A percentile compares a stretch with the other conserved stretches of the same genome.
These are phyloP conservation scores for Heliothis peltigera DNA, from an alignment of 2,888 invertebrate species.

Conservation along the genomic window DNA sequence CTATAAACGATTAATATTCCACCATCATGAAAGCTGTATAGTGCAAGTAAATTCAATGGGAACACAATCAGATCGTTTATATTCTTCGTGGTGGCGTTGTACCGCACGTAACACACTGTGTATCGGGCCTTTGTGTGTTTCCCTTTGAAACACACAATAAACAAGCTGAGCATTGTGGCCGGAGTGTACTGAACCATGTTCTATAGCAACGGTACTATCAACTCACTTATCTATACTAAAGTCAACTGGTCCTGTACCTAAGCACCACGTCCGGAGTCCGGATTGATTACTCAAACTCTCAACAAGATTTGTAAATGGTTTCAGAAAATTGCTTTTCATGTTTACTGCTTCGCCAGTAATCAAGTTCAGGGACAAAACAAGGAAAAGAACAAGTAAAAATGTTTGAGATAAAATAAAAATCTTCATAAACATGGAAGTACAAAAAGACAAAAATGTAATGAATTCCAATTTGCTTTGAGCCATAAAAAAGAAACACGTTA, in stretches of 20 bases:
- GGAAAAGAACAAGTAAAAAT: slow-evolving; percentile 13
- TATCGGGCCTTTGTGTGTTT: slow-evolving; percentile 74
- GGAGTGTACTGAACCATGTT: slow-evolving; percentile 70
- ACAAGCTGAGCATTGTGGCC: slow-evolving; percentile 73
- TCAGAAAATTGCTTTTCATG: slow-evolving; percentile 8
- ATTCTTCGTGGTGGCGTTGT: slow-evolving; percentile 63
- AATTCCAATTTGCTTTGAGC: slow-evolving; percentile 34
- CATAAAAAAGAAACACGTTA: slow-evolving; percentile 40
- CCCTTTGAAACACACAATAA: slow-evolving; percentile 80
- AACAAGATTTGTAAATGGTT: slow-evolving; percentile 13
- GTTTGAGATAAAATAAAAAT: slow-evolving; percentile 10
- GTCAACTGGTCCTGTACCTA: slow-evolving; percentile 35
- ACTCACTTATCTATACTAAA: slow-evolving; percentile 46
- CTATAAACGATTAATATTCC: slow-evolving; percentile 60
- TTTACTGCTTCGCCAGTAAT: not conserved
- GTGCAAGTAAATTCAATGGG: slow-evolving; percentile 63
- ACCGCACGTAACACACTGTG: slow-evolving; percentile 67
- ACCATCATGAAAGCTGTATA: slow-evolving; percentile 58
- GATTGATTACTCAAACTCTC: slow-evolving; percentile 27
- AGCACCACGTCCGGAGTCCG: slow-evolving; percentile 1
- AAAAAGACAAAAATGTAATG: slow-evolving; percentile 20
- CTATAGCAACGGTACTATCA: slow-evolving; percentile 56
- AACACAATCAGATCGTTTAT: slow-evolving; percentile 67
- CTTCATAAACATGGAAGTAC: not conserved
- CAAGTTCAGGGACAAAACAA: slow-evolving; percentile 3